Evolutionary conservation across 2,888 invertebrate genomes (phyloP), one percentile per base, ranked within the genome.

Genomic region (Pseudococcus viburni): DNA sequence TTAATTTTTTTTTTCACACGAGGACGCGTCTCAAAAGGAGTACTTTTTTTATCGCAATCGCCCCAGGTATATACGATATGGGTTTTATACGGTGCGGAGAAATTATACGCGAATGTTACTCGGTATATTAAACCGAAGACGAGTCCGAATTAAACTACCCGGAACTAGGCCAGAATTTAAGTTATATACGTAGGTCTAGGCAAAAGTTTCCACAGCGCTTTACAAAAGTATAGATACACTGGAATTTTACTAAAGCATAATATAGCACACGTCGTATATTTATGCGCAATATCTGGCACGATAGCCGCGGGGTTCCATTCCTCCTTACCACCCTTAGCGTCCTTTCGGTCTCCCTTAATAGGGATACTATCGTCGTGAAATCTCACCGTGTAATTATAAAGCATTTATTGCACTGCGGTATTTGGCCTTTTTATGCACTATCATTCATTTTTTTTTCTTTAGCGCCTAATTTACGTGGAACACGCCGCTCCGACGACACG

Each of bases 81-180:
- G 73, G 73, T 33, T 73, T 73, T 64, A 11, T 1, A 64, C 8
- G 19, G 64, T 11, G 19, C 6, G 4, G 15, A 17, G 26, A 33
- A 73, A 73, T 73, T 39, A 73, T 73, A 73, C 17, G 33, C 64
- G 64, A 33, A 73, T 33, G 73, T 73, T 73, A 73, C 19, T 73
- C 73, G 73, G 73, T 73, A 73, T 73, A 73, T 73, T 73, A 73
- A 73, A 73, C 73, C 73, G 73, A 73, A 73, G 73, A 73, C 73
- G 73, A 73, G 33, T 73, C 33, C 73, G 73, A 73, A 73, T 73
- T 73, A 73, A 73, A 73, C 73, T 73, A 73, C 73, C 73, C 73
- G 73, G 73, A 73, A 73, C 73, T 73, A 33, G 73, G 73, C 33
- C 73, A 73, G 33, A 73, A 73, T 73, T 73, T 73, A 73, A 73